Evolutionary conservation across 2,113 vertebrate species (phyloP).

Genomic region (Hemiprocne comata): DNA sequence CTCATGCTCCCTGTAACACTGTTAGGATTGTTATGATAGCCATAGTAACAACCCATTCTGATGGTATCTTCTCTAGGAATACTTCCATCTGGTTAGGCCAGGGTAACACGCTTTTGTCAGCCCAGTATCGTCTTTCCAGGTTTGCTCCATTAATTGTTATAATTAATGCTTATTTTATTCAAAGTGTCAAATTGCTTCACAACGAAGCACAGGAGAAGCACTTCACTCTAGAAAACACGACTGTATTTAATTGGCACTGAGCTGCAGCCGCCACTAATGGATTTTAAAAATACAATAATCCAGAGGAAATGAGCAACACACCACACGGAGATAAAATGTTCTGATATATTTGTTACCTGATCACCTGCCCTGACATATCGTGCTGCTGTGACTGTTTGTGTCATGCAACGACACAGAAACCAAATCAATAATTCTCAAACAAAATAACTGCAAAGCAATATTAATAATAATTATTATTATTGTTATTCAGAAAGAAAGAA

Average conservation of each 20-base stretch:
- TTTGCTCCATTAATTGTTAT: background rate
- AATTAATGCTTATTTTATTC: conserved; percentile 53
- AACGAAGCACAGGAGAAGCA: background rate
- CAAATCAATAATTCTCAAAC: background rate
- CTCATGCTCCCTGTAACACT: background rate
- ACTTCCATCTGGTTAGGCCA: background rate
- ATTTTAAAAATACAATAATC: conserved; percentile 49
- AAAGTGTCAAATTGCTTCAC: conserved; percentile 14
- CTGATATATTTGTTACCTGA: background rate
- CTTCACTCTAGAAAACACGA: background rate
- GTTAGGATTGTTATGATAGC: background rate
- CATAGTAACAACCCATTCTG: accelerated
- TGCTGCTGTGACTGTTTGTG: background rate
- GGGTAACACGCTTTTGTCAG: background rate
- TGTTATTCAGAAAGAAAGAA: too few relatives aligned
- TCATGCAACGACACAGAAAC: background rate
- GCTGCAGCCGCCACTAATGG: background rate
- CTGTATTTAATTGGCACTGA: conserved; percentile 39
- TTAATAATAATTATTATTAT: too few relatives aligned
- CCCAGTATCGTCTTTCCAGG: background rate
- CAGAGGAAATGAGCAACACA: background rate
- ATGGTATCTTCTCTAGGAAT: background rate
- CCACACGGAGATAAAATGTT: background rate
- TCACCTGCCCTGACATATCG: background rate
- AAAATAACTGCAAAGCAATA: background rate